phyloP scores from a whole-genome alignment of 2,797 vertebrate genomes.

The Margarornis squamiger region DNA sequence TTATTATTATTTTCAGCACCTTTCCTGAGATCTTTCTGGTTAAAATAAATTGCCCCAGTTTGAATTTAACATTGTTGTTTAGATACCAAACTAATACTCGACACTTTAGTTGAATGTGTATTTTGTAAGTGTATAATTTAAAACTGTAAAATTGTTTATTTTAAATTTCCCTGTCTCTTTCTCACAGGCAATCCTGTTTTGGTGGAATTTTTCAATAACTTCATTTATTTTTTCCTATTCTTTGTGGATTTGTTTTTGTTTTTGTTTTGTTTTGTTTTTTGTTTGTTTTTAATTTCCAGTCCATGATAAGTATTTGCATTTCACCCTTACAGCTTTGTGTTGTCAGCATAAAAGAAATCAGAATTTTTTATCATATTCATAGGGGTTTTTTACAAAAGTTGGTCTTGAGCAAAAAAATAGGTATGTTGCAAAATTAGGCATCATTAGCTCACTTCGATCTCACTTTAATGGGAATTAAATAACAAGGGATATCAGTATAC shows the following conservation, averaged over 20 bases:
- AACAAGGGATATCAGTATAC: not conserved
- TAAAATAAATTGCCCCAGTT: not conserved
- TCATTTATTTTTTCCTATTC: not conserved
- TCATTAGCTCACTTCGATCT: not conserved
- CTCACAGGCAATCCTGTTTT: not conserved
- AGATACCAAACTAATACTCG: not conserved
- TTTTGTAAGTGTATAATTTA: not conserved
- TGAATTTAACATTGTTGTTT: not conserved
- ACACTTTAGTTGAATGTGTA: not conserved
- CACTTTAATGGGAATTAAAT: not conserved
- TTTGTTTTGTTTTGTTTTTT: not conserved
- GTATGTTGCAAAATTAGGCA: not conserved
- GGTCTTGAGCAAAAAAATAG: not conserved
- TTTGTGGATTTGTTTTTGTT: not conserved
- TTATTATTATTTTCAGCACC: not conserved
- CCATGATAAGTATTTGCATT: not conserved
- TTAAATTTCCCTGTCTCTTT: not conserved
- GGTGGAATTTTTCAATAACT: not conserved
- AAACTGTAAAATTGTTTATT: not conserved
- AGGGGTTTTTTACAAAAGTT: not conserved
- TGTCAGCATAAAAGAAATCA: not conserved
- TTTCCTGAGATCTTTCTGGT: not conserved
- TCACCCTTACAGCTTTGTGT: not conserved
- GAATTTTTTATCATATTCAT: not conserved
- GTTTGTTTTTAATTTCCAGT: not conserved